Evolutionary conservation across 2,113 vertebrate genomes (phyloP).

Genomic region (Lampris megalopsis): DNA sequence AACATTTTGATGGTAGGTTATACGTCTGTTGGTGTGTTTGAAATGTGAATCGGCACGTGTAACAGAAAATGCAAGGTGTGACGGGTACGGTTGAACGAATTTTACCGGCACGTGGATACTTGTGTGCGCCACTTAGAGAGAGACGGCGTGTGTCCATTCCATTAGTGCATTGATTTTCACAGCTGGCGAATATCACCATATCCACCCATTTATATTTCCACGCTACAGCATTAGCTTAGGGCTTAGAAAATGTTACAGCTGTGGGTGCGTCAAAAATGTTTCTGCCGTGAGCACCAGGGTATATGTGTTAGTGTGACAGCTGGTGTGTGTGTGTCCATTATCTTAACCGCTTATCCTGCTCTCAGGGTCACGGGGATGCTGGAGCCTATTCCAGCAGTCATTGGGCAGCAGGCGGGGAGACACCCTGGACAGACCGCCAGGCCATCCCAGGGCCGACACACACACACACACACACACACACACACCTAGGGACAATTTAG

Average conservation of each 20-base stretch:
- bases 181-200: conserved; percentile 27
- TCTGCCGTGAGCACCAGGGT: neutral
- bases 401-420: too few species aligned
- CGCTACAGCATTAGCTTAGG: conserved; percentile 9
- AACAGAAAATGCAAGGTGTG: neutral
- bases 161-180: conserved; percentile 41
- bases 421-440: too few species aligned
- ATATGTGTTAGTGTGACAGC: neutral
- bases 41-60: neutral
- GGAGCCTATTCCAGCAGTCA: too few species aligned
- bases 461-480: too few species aligned
- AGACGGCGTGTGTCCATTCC: conserved; percentile 17
- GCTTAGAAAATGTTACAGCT: conserved; percentile 27
- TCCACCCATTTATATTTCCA: conserved; percentile 18
- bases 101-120: neutral
- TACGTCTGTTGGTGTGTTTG: neutral
- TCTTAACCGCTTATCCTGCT: too few species aligned
- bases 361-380: too few species aligned
- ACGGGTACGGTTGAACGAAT: neutral
- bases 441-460: too few species aligned
- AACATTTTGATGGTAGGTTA: neutral
- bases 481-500: too few species aligned
- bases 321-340: neutral
- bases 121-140: conserved; percentile 9
- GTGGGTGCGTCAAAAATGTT: conserved; percentile 12